Percentiles rank a stretch among this genome's conserved stretches.
Evolutionary conservation across 2,113 vertebrate species (phyloP).

Genomic region (Tichodroma muraria): DNA sequence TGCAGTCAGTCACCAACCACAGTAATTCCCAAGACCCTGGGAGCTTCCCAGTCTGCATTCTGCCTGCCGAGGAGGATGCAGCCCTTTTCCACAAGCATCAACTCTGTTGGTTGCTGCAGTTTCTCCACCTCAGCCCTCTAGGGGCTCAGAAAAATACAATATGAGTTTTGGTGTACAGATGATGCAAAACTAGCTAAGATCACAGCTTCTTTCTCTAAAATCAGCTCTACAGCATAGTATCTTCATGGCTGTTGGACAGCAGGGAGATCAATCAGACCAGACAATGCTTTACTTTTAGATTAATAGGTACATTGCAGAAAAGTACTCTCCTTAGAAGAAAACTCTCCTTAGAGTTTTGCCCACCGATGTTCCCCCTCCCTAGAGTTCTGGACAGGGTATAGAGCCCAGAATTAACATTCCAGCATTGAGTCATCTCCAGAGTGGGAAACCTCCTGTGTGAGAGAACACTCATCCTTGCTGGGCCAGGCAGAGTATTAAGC

Average conservation of each 20-base stretch:
- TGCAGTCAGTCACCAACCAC: background rate
- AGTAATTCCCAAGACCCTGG: background rate
- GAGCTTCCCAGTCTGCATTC: background rate
- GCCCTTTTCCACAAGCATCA: background rate
- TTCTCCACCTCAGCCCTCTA: background rate
- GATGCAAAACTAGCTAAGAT: background rate
- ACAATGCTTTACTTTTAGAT: background rate
- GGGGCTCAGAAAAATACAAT: background rate
- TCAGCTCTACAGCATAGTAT: background rate
- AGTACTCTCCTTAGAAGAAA: no score
- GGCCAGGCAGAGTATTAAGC: background rate
- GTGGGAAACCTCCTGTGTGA: background rate
- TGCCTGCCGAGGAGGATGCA: background rate
- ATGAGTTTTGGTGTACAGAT: background rate
- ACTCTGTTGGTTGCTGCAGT: background rate
- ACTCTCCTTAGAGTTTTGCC: background rate
- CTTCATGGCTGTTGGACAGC: background rate
- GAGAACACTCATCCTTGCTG: background rate
- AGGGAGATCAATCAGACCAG: background rate
- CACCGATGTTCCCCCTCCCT: accelerated
- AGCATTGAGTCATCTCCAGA: background rate
- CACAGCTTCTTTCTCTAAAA: background rate
- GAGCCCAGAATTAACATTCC: background rate
- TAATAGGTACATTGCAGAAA: background rate
- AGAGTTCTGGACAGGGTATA: background rate